These are phyloP conservation scores for Hydropotes inermis DNA, from an alignment of 2,113 vertebrate genomes.

Conservation along the genomic window DNA sequence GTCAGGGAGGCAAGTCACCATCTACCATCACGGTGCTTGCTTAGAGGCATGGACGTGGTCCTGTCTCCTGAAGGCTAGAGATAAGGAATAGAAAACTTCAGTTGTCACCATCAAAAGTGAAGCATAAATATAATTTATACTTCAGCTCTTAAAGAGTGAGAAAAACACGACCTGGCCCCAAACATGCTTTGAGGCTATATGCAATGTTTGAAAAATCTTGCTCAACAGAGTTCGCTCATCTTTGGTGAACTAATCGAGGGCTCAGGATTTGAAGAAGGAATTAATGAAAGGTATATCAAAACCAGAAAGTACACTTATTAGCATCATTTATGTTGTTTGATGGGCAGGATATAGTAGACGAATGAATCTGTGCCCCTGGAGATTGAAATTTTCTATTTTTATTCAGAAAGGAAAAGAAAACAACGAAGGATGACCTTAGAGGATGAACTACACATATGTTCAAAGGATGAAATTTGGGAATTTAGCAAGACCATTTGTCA, in stretches of 20 bases:
- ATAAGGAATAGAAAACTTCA: not conserved
- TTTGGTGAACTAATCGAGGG: not conserved
- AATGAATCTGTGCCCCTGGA: not conserved
- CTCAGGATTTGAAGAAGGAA: not conserved
- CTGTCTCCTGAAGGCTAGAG: not conserved
- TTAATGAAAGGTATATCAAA: not conserved
- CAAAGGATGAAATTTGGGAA: not conserved
- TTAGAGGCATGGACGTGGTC: not conserved
- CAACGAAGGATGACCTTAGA: not conserved
- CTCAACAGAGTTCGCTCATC: not conserved
- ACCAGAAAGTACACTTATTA: not conserved
- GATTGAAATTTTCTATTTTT: not conserved
- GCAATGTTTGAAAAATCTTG: not conserved
- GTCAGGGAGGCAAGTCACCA: too few relatives aligned
- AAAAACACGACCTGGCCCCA: not conserved
- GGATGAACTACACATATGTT: not conserved
- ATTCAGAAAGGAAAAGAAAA: constrained; percentile 12
- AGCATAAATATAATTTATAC: not conserved
- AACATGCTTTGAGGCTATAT: not conserved
- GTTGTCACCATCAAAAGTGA: not conserved
- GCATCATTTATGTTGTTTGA: not conserved
- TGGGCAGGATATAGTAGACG: not conserved
- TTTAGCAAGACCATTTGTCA: not conserved
- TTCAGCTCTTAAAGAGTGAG: not conserved
- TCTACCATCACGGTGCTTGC: fast-evolving